Base-by-base conservation (phyloP, 2,113 vertebrate genomes). In the Phaethornis superciliosus region DNA sequence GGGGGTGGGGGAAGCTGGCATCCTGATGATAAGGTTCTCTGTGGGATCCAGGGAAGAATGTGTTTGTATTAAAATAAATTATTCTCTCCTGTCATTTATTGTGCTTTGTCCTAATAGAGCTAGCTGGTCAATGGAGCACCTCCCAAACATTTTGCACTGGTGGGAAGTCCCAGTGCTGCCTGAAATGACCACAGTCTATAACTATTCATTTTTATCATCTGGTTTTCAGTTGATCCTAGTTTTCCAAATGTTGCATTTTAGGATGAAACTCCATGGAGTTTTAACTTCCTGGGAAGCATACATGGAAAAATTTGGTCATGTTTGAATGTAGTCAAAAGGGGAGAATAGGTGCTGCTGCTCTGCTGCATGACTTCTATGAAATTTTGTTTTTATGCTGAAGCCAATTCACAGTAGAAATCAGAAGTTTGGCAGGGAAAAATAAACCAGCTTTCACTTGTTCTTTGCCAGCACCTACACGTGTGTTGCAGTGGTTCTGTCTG, bases 401-500 rank as follows among this genome's bases (percentile, higher is more conserved):
- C 37, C 80, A 79, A 70, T 63, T 85, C 35, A 33, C 20, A 18
- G 42, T 30, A 47, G 44, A 67, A 85, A 60, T n/a, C 6, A 19
- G 40, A 77, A 92, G 19, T 9, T 10, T 78, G 40, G 9, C 42
- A 77, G 27, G 33, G 47, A 80, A 62, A 63, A 93, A 26, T 46
- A 85, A 91, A 10, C 12, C 0, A 0, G 3, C 32, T 88, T 83
- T 76, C 19, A 40, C 47, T 51, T 83, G 19, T 83, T 83, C 42
- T 77, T 4, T 85, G 37, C 82, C 42, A 72, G 12, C 2, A 0
- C 35, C 33, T 56, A 3, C 0, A 0, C 30, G 40, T 46, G 14
- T 76, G 40, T 58, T 60, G 60, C 52, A 75, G 67, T 60, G 42
- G 62, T 22, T 89, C 87, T 47, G 47, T 78, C 82, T 49, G 33